phyloP scores from a whole-genome alignment of 1,140 invertebrate genomes.

The Phthorimaea operculella region DNA sequence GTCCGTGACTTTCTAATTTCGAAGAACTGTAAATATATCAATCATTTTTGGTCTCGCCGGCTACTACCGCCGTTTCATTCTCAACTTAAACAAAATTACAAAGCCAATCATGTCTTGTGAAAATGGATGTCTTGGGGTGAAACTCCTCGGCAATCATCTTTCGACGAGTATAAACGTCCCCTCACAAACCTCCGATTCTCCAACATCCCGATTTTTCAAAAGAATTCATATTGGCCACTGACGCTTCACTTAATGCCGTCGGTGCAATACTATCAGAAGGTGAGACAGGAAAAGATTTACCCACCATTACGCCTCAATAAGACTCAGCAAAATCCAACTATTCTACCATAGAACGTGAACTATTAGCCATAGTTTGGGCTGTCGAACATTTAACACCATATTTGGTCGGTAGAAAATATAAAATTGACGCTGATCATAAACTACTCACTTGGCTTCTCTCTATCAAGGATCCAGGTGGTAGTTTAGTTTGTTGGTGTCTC shows the following conservation, averaged over 20 bases:
- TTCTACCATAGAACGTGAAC: slow-evolving; percentile 40
- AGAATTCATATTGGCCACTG: slow-evolving; percentile 15
- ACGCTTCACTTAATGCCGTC: slow-evolving; percentile 5
- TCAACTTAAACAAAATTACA: slow-evolving; percentile 22
- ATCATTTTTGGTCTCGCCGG: slow-evolving; percentile 43
- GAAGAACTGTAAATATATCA: slow-evolving; percentile 35
- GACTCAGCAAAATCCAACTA: slow-evolving; percentile 26
- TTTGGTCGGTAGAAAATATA: slow-evolving; percentile 58
- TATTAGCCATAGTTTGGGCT: slow-evolving; percentile 61
- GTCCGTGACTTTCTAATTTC: not conserved
- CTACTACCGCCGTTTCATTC: slow-evolving; percentile 36
- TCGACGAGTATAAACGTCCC: slow-evolving; percentile 38
- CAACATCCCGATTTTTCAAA: slow-evolving; percentile 23
- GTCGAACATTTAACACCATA: slow-evolving; percentile 55
- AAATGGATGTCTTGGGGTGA: slow-evolving; percentile 25
- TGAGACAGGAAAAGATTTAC: slow-evolving; percentile 18
- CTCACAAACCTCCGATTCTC: slow-evolving; percentile 43
- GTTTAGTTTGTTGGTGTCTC: slow-evolving; percentile 64
- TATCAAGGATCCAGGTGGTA: slow-evolving; percentile 50
- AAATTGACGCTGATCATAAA: slow-evolving; percentile 65
- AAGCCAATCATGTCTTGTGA: slow-evolving; percentile 30
- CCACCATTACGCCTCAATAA: slow-evolving; percentile 28
- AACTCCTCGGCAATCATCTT: slow-evolving; percentile 26
- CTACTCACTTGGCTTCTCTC: slow-evolving; percentile 48
- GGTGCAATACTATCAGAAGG: slow-evolving; percentile 28